Evolutionary conservation across 1,140 invertebrate species (phyloP), one percentile per base, ranked within the genome.

Genomic region (Harpegnathos saltator): DNA sequence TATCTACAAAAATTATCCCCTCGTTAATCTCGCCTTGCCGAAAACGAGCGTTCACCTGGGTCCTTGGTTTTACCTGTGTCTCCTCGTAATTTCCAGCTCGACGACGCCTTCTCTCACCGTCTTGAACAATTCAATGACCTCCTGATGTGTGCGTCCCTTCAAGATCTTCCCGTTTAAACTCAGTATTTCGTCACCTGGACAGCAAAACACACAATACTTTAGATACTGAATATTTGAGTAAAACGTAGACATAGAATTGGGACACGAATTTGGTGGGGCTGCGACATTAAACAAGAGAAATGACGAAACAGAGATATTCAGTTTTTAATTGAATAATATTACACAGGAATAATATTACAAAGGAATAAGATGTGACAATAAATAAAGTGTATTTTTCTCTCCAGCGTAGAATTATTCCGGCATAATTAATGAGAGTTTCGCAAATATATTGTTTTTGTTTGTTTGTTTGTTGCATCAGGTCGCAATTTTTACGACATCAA

Each of bases 121-220:
- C 88, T 97, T 97, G 92, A 98, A 98, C 68, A 97, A 94, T 82
- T 95, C 94, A 82, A 98, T 96, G 0, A 97, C 97, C 93, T 97
- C 96, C 44, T 96, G 95, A 91, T 98, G 97, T 0, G 96, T 97
- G 75, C 97, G 95, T 0, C 97, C 97, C 72, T 95, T 95, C 29
- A 97, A 94, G 17, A 95, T 92, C 88, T 96, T 95, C 1, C 96
- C 96, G 92, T 98, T 98, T 29, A 98, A 95, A 66, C 96, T 96
- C 38, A 98, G 87, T 73, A 98, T 97, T 93, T 98, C 97, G 93
- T 98, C 97, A 89, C 96, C 96, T 97, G 92, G 17, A 82, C 77
- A 1, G 24, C n/a, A 7, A 44, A 33, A 66, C 33, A 7, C 33
- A 29, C 11, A n/a, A 44, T 44, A 44, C 15, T 22, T 72, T 22